These are phyloP conservation scores for Heliconius congener DNA, from an alignment of 1,140 invertebrate species.

Conservation along the genomic window DNA sequence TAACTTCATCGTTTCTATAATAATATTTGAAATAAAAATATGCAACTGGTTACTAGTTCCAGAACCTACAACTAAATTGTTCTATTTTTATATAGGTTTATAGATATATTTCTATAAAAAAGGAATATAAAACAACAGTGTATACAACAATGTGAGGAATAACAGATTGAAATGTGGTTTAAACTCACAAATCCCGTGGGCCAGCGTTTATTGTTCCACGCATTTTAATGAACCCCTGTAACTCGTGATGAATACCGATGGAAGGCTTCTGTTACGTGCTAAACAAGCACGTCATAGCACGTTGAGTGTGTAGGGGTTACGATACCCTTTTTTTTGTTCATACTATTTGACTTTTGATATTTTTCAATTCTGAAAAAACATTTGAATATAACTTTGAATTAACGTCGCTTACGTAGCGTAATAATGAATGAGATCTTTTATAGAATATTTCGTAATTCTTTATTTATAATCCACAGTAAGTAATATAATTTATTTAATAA, in stretches of 20 bases:
- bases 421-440: background rate
- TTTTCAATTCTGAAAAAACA: background rate
- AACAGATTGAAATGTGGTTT: conserved; percentile 68
- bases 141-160: conserved; percentile 47
- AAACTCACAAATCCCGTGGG: conserved; percentile 62
- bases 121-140: background rate
- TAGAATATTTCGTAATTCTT: background rate
- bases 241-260: conserved; percentile 67
- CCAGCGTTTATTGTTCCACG: conserved; percentile 67
- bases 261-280: conserved; percentile 35
- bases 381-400: background rate
- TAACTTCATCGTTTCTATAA: no score
- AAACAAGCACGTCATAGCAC: conserved; percentile 29
- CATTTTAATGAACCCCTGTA: conserved; percentile 72
- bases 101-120: background rate
- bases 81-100: background rate
- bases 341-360: conserved; percentile 23
- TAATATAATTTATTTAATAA: no score
- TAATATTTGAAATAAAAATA: no score
- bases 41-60: no score
- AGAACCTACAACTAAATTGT: background rate
- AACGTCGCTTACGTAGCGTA: background rate
- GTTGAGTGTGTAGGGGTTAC: conserved; percentile 6
- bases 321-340: conserved; percentile 24
- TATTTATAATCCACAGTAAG: no score